These are phyloP conservation scores for Theretra japonica DNA, from an alignment of 2,888 invertebrate species.

Conservation along the genomic window DNA sequence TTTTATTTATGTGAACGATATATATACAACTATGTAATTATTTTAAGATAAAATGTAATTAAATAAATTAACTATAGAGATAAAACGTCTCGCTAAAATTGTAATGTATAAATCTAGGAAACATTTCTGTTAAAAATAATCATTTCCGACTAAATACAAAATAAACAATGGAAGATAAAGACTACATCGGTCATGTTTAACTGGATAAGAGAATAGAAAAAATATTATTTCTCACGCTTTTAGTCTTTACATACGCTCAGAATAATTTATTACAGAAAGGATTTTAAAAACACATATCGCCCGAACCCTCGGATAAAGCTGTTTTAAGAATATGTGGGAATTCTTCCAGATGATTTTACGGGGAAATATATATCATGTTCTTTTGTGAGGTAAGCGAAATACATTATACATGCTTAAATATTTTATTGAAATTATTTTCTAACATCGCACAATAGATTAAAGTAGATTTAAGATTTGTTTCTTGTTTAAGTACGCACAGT, in stretches of 20 bases:
- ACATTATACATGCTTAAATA: background rate
- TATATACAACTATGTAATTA: too few relatives aligned
- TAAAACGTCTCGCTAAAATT: background rate
- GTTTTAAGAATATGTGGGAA: constrained; percentile 80
- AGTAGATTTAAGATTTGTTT: too few relatives aligned
- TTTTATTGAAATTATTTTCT: background rate
- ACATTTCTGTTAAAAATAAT: background rate
- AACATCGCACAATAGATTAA: background rate
- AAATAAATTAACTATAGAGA: too few relatives aligned
- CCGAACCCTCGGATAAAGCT: constrained; percentile 70
- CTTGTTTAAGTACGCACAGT: too few relatives aligned
- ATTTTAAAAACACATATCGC: constrained; percentile 79
- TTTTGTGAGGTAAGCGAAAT: constrained; percentile 32
- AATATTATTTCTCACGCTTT: constrained; percentile 54
- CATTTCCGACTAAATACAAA: background rate
- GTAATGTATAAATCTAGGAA: background rate
- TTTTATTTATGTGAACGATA: too few relatives aligned
- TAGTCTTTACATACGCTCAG: constrained; percentile 62
- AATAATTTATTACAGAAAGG: constrained; percentile 81
- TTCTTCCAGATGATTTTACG: constrained; percentile 68
- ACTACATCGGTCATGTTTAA: constrained; percentile 28
- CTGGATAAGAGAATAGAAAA: constrained; percentile 58
- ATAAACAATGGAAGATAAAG: background rate
- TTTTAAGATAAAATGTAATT: too few relatives aligned
- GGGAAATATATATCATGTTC: constrained; percentile 55